Percentiles rank a stretch among this genome's conserved stretches.
Conservation (phyloP, 2,888 invertebrate genomes). For the Lydus trimaculatus region DNA sequence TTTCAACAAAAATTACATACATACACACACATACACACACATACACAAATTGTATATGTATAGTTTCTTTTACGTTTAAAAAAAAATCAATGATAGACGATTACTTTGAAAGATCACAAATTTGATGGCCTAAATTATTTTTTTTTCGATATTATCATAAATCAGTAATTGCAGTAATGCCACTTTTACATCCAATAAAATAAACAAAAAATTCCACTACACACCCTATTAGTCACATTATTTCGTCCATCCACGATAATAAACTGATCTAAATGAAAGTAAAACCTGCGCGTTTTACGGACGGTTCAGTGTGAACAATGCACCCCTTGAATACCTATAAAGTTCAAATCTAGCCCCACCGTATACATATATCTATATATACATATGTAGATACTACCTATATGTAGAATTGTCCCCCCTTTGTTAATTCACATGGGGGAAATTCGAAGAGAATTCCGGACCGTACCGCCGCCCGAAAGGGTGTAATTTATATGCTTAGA, state of each 20-base stretch:
- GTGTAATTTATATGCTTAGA: constrained; percentile 59
- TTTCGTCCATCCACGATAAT: constrained; percentile 37
- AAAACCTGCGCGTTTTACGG: constrained; percentile 45
- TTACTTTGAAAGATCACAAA: neutral
- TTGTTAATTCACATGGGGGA: constrained; percentile 20
- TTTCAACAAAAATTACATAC: constrained; percentile 13
- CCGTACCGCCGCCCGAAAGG: constrained; percentile 48
- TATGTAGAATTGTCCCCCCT: constrained; percentile 21
- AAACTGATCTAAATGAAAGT: constrained; percentile 49
- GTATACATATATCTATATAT: constrained; percentile 34
- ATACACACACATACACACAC: neutral
- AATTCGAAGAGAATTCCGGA: constrained; percentile 10
- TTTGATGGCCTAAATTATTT: neutral
- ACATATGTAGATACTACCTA: neutral
- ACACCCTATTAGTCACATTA: constrained; percentile 8
- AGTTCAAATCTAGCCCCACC: constrained; percentile 37
- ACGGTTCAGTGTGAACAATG: constrained; percentile 48
- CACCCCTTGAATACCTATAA: constrained; percentile 52
- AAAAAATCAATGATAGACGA: neutral
- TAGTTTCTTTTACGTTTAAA: neutral
- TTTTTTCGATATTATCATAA: neutral
- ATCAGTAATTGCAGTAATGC: neutral
- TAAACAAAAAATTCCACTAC: neutral
- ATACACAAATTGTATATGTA: neutral
- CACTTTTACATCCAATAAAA: neutral